Evolutionary conservation across 2,797 vertebrate genomes (phyloP).

Genomic region (Pseudocheirus occidentalis): DNA sequence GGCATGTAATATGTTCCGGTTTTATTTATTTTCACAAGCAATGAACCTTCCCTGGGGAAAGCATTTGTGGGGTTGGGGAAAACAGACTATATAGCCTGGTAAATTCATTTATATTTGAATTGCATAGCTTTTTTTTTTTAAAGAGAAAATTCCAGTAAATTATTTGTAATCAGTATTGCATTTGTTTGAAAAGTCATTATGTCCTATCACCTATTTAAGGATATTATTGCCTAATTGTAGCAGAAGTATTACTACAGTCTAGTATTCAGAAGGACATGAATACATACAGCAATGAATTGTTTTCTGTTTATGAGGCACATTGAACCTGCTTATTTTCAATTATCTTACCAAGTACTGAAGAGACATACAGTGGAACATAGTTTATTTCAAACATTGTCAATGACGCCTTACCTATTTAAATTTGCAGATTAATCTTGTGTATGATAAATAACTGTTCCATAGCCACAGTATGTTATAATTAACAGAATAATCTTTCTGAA

Average conservation of each 20-base stretch:
- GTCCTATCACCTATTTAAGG: not conserved
- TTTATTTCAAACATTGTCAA: not conserved
- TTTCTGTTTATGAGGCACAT: not conserved
- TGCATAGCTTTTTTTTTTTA: not conserved
- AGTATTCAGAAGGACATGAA: not conserved
- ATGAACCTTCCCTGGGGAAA: not conserved
- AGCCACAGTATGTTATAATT: not conserved
- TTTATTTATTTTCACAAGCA: not conserved
- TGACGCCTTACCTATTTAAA: not conserved
- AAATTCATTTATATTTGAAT: not conserved
- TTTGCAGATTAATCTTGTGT: not conserved
- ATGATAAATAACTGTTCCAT: not conserved
- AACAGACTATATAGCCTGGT: not conserved
- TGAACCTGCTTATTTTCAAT: not conserved
- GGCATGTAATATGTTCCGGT: not conserved
- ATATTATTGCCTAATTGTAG: not conserved
- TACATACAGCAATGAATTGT: not conserved
- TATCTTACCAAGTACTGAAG: not conserved
- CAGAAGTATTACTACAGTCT: not conserved
- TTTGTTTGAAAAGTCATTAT: not conserved
- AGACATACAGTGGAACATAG: not conserved
- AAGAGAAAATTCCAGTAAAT: not conserved
- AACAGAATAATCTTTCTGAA: slow-evolving; percentile 24
- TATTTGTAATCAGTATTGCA: not conserved
- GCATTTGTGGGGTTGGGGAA: not conserved